Evolutionary conservation across 1,140 invertebrate genomes (phyloP).

Genomic region (Lucilia cuprina): DNA sequence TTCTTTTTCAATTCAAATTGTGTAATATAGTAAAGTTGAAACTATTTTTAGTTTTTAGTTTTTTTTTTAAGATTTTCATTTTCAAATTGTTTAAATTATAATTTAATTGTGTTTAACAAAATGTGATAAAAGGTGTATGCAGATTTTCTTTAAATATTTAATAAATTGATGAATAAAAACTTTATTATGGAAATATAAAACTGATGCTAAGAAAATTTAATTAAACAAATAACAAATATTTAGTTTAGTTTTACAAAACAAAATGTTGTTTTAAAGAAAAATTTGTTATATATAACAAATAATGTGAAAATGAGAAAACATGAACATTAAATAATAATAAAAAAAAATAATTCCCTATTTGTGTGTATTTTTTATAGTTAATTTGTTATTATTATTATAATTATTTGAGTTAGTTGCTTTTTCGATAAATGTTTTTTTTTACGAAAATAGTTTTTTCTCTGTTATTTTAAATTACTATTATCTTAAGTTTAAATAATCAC

Average conservation of each 20-base stretch:
- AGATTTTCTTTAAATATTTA: not conserved
- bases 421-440: constrained; percentile 14
- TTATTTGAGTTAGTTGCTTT: constrained; percentile 16
- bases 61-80: too few species aligned
- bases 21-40: not conserved
- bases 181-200: not conserved
- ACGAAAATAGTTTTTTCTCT: constrained; percentile 34
- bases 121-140: not conserved
- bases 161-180: not conserved
- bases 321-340: not conserved
- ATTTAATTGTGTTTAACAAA: not conserved
- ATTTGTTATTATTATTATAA: not conserved
- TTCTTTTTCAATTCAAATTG: not conserved
- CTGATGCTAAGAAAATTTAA: not conserved
- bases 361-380: constrained; percentile 26
- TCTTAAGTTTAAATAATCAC: constrained; percentile 52
- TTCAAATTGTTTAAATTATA: too few species aligned
- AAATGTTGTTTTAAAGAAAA: too few species aligned
- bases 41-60: too few species aligned
- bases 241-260: too few species aligned
- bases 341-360: constrained; percentile 35
- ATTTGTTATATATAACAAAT: not conserved
- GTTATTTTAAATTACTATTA: constrained; percentile 35
- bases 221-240: not conserved
- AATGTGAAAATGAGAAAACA: not conserved